Evolutionary conservation across 1,140 invertebrate species (phyloP).

Genomic region (Forficula auricularia): DNA sequence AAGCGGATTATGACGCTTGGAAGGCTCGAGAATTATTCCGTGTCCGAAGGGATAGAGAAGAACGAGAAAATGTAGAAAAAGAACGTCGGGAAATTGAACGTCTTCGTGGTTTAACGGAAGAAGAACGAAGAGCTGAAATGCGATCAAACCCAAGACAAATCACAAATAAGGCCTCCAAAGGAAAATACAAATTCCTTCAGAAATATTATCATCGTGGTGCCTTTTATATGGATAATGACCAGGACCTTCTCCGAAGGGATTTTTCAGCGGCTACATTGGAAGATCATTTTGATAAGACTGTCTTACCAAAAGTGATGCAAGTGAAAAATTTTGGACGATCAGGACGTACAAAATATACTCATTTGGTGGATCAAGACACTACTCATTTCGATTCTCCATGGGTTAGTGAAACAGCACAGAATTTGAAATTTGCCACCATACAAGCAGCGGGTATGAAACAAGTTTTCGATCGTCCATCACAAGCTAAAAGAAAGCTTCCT

Average conservation of each 20-base stretch:
- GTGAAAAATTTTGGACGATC: constrained; percentile 99
- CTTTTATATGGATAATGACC: constrained; percentile 92
- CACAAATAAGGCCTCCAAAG: constrained; percentile 90
- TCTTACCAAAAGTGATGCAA: constrained; percentile 99
- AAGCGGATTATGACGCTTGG: constrained; percentile 95
- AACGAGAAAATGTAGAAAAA: constrained; percentile 70
- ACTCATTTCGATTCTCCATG: constrained; percentile 95
- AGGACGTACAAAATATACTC: constrained; percentile 96
- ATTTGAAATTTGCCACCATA: constrained; percentile 76
- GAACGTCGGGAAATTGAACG: constrained; percentile 83
- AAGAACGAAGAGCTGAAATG: constrained; percentile 76
- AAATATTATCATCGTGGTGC: constrained; percentile 99
- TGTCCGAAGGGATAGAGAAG: constrained; percentile 88
- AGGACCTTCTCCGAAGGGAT: constrained; percentile 83
- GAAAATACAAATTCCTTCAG: constrained; percentile 98
- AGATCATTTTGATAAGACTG: constrained; percentile 98
- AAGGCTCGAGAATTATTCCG: constrained; percentile 90
- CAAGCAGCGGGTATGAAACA: constrained; percentile 93
- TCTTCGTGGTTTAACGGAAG: constrained; percentile 87
- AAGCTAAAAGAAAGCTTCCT: constrained; percentile 32
- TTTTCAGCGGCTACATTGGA: constrained; percentile 93
- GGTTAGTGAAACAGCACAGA: constrained; percentile 76
- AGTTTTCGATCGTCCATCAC: constrained; percentile 72
- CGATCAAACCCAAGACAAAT: constrained; percentile 83
- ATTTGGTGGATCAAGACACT: constrained; percentile 97